Conservation (phyloP, 2,888 invertebrate genomes). For the Spialia ferax region DNA sequence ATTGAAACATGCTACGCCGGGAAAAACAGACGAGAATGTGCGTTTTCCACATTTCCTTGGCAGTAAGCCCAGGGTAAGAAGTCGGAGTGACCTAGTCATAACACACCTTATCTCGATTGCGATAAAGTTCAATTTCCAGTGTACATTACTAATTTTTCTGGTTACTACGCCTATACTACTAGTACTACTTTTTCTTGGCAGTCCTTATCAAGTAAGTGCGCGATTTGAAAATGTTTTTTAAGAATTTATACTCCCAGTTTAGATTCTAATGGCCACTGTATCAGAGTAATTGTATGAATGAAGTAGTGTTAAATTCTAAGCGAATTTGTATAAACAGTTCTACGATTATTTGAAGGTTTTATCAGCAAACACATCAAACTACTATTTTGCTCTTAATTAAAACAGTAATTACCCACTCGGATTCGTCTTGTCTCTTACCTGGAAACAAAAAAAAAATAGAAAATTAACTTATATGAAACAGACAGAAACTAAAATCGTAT, state of each 20-base stretch:
- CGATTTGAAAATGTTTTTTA: constrained; percentile 29
- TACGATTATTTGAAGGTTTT: no score
- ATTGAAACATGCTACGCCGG: background rate
- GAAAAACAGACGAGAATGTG: constrained; percentile 69
- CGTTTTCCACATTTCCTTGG: constrained; percentile 68
- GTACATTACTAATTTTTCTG: constrained; percentile 13
- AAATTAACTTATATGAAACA: no score
- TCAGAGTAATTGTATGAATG: background rate
- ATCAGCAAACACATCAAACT: no score
- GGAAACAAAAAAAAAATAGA: background rate
- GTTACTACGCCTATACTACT: constrained; percentile 32
- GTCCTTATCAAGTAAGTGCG: constrained; percentile 40
- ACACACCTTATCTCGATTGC: background rate
- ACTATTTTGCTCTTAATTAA: background rate
- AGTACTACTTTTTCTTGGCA: constrained; percentile 39
- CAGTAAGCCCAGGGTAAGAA: constrained; percentile 47
- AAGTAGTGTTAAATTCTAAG: no score
- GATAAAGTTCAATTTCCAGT: background rate
- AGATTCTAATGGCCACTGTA: background rate
- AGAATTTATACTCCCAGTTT: constrained; percentile 12
- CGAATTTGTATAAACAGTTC: no score
- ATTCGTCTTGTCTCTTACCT: background rate
- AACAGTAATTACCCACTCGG: background rate
- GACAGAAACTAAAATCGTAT: no score
- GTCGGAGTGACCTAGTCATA: background rate